Evolutionary conservation across 2,113 vertebrate genomes (phyloP).

Genomic region (Xiphophorus hellerii): DNA sequence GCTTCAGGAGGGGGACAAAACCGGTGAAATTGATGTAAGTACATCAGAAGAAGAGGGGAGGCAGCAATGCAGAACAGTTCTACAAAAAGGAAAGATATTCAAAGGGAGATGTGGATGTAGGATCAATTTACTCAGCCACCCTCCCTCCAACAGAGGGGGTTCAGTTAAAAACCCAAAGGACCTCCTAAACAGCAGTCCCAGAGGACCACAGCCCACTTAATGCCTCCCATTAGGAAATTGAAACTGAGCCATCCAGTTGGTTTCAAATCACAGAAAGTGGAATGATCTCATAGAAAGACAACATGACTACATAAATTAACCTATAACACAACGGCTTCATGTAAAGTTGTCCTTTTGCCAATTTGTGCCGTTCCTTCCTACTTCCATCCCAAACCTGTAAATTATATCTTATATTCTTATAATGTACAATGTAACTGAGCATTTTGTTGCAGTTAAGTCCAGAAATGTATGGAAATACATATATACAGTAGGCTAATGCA

Average conservation of each 20-base stretch:
- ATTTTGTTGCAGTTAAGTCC: too few species aligned
- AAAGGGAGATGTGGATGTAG: slow-evolving; percentile 30
- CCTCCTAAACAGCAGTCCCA: slow-evolving; percentile 55
- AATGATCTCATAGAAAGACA: slow-evolving; percentile 62
- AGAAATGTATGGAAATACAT: not conserved
- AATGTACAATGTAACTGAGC: not conserved
- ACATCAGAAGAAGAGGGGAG: slow-evolving; percentile 13
- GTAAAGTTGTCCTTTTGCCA: not conserved
- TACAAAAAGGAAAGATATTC: slow-evolving; percentile 24
- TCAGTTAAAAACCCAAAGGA: slow-evolving; percentile 53
- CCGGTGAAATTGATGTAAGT: slow-evolving; percentile 31
- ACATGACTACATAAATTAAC: slow-evolving; percentile 47
- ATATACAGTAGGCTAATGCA: not conserved
- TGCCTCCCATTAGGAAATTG: slow-evolving; percentile 73
- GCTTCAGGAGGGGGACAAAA: slow-evolving; percentile 41
- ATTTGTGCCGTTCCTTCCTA: not conserved
- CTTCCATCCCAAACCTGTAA: not conserved
- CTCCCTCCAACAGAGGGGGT: slow-evolving; percentile 43
- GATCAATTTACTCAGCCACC: slow-evolving; percentile 32
- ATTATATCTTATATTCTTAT: not conserved
- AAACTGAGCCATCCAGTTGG: slow-evolving; percentile 71
- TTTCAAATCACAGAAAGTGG: slow-evolving; percentile 63
- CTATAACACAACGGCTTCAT: slow-evolving; percentile 17
- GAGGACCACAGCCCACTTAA: slow-evolving; percentile 53
- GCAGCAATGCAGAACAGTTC: slow-evolving; percentile 19